Base-by-base conservation (phyloP, 2,113 vertebrate genomes). In the Mungos mungo region DNA sequence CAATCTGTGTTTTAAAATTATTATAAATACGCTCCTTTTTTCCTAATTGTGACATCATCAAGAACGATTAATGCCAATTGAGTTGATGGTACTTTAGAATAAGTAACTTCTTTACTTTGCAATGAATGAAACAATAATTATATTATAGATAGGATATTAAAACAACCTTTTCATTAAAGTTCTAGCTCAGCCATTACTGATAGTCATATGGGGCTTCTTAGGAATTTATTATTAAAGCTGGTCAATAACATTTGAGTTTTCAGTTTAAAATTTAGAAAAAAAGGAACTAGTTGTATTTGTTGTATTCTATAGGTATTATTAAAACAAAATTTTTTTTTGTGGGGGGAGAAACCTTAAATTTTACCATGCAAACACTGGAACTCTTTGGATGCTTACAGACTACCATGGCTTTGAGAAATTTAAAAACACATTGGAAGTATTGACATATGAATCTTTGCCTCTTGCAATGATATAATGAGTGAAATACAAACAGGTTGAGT, bases 1-100 rank as follows among this genome's bases (percentile, higher is more conserved):
- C 57, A 98, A 76, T 97, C 81, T 86, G 1, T 94, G 57, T 96
- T 96, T 93, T 94, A 95, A 97, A 98, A 97, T 97, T 97, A 82
- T 97, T 94, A 96, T 86, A 90, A 97, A 97, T 94, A 91, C 91
- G 76, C 50, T 94, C 35, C 65, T 96, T 95, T 95, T 82, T 96
- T 57, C 60, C 77, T 98, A 97, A 97, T 96, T 97, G 90, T 96
- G 84, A 98, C 96, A 98, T 95, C 81, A 25, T 96, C 81, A 85
- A 88, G 95, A 96, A 96, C 84, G 95, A 93, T 96, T 98, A 96
- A 68, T 92, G 81, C 95, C 85, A 90, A 41, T 45, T 74, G 90
- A 94, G 72, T 93, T 97, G 92, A 85, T 83, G 87, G 16, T 29
- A 86, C 95, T 92, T 97, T 96, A 97, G 82, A 96, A 95, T 93